Evolutionary conservation across 2,797 vertebrate genomes (phyloP).

Genomic region (Tapera naevia): DNA sequence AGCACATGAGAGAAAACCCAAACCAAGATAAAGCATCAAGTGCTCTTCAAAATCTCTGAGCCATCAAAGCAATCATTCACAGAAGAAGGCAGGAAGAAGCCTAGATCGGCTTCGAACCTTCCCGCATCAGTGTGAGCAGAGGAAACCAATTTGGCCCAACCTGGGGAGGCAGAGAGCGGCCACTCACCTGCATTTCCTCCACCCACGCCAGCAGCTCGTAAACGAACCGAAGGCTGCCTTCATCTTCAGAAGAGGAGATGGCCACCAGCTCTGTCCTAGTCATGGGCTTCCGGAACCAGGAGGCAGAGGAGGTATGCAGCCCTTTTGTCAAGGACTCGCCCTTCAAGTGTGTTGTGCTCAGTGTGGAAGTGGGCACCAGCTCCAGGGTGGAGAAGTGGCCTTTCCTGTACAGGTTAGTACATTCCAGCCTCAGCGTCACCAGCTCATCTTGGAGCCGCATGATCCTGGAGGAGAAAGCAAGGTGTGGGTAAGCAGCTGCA

Average conservation of each 20-base stretch:
- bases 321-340: constrained; percentile 73
- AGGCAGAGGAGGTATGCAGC: constrained; percentile 77
- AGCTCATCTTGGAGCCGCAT: constrained; percentile 93
- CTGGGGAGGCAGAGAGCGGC: background rate
- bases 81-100: background rate
- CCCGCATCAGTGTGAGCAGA: background rate
- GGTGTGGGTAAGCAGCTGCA: rapidly evolving
- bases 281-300: constrained; percentile 89
- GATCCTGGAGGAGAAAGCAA: constrained; percentile 74
- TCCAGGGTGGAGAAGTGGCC: constrained; percentile 88
- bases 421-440: constrained; percentile 91
- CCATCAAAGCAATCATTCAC: background rate
- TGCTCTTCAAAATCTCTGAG: background rate
- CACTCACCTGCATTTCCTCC: constrained; percentile 93
- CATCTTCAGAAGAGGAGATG: constrained; percentile 94
- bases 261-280: constrained; percentile 90
- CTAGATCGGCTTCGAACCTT: background rate
- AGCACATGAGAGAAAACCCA: background rate
- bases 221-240: constrained; percentile 94
- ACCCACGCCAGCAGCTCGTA: constrained; percentile 98
- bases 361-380: constrained; percentile 59
- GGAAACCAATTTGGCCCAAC: background rate
- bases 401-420: constrained; percentile 93
- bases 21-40: background rate
- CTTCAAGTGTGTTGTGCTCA: constrained; percentile 72